Base-by-base conservation (phyloP, 2,888 invertebrate genomes). In the Morpho deidamia region DNA sequence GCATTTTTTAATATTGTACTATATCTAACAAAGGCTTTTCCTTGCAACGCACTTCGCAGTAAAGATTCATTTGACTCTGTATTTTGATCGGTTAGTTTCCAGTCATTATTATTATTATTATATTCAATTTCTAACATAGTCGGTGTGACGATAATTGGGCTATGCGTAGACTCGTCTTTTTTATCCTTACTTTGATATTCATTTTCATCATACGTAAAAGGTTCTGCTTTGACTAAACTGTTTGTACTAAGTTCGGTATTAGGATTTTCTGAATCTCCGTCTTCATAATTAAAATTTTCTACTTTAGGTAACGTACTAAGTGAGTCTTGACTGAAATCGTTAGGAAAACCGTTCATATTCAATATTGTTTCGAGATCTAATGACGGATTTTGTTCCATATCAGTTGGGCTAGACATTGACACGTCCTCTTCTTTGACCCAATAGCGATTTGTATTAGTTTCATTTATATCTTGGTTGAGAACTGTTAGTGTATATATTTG, bases 401-500 rank as follows among this genome's bases (percentile, higher is more conserved):
- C 86, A 43, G 88, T 87, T 2, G 92, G 92, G 76, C 92, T 92
- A 14, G 92, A 92, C 74, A 92, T 90, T 9, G 90, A 83, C 8
- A 91, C 91, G 49, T 91, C 92, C 68, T 94, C 93, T 69, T 94
- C 90, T 85, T 95, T 91, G 64, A 91, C 74, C 80, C 94, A 90
- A 91, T 93, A 92, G 58, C 92, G 90, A 78, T 91, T 90, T 71
- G 94, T 88, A 78, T 90, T 83, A 68, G 91, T 80, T 67, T 94
- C 93, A 66, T 94, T 95, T 73, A 91, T 86, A 61, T 94, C 93
- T 70, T 95, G 95, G 81, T 96, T 96, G 73, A 96, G 92, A 76
- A 96, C 96, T 71, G 96, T 96, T 61, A 96, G 85, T 54, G 96
- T 96, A 79, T 96, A 96, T 72, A 96, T 96, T 77, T 94, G 93